Base-by-base conservation (phyloP, 2,888 invertebrate genomes). In the Eustalomyia histrio region DNA sequence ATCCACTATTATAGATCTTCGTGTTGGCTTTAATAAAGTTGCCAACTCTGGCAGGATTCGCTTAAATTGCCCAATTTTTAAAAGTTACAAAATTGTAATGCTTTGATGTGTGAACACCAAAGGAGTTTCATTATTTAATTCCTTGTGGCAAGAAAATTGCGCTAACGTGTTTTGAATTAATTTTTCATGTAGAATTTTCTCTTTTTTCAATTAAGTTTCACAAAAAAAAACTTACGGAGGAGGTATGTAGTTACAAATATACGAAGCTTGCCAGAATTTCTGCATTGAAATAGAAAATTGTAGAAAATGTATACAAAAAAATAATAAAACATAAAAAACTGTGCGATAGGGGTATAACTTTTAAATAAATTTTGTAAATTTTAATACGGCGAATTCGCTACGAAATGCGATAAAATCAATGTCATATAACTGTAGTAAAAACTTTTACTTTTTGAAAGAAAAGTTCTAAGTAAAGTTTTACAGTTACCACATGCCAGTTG, bases 141-240 rank as follows among this genome's bases (percentile, higher is more conserved):
- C 69, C 82, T 74, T 82, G 80, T 80, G 73, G 82, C 76, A 83
- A 78, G 80, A 88, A 88, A 88, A 88, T 88, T 89, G 87, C 87
- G 85, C 85, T 88, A 87, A 88, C 88, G 88, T 88, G 88, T 87
- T 86, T 87, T 83, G 89, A 88, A 88, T 88, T 88, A 88, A 88
- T 88, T 88, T 88, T 86, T 75, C 61, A 63, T 76, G 57, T 43
- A 47, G 60, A 67, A 33, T 50, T n/a, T 47, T 52, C 55, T 65
- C 68, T 52, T 43, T 24, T 35, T 47, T 53, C 18, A 61, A 63
- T 55, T 61, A 12, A 17, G 35, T 64, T 67, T 74, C 33, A 12
- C 57, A 60, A 43, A 47, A 24, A 9, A 47, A 24, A 9, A 58
- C 61, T 8, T 16, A 17, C 35, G 12, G n/a, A 35, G 12, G n/a